Evolutionary conservation across 2,888 invertebrate species (phyloP).

Genomic region (Drosophila hamatofila): DNA sequence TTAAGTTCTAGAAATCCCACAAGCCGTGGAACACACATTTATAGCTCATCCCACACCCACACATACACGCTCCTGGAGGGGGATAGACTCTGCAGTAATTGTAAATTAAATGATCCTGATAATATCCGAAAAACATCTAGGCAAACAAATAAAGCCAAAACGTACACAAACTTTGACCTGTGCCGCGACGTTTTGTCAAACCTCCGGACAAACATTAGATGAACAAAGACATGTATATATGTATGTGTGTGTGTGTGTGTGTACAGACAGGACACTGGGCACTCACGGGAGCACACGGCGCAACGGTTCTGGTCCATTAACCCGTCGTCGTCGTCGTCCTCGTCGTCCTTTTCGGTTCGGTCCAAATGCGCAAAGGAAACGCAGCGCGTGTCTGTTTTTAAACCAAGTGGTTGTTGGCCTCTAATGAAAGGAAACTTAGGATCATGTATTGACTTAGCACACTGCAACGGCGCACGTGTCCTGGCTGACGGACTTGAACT

Average conservation of each 20-base stretch:
- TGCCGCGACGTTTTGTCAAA: conserved; percentile 61
- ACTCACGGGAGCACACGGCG: conserved; percentile 73
- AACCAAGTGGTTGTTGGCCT: conserved; percentile 24
- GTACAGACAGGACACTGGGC: conserved; percentile 38
- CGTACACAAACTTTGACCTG: conserved; percentile 75
- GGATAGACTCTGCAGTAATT: conserved; percentile 61
- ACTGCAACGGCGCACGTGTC: conserved; percentile 63
- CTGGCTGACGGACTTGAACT: conserved; percentile 34
- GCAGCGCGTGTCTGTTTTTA: conserved; percentile 53
- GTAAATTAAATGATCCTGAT: conserved; percentile 81
- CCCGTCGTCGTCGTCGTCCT: conserved; percentile 77
- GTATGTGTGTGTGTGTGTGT: not conserved
- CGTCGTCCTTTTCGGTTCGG: conserved; percentile 30
- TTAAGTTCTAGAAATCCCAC: conserved; percentile 52
- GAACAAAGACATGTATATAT: conserved; percentile 13
- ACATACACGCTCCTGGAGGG: not conserved
- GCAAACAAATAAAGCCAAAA: conserved; percentile 74
- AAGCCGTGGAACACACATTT: conserved; percentile 28
- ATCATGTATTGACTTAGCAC: conserved; percentile 60
- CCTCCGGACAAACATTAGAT: conserved; percentile 35
- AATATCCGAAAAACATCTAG: conserved; percentile 79
- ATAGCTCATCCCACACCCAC: not conserved
- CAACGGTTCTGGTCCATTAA: conserved; percentile 84
- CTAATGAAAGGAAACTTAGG: conserved; percentile 62
- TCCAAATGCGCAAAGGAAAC: conserved; percentile 40